phyloP scores from a whole-genome alignment of 92 coral and sea anemone species.

The Zoanthus gigantus region DNA sequence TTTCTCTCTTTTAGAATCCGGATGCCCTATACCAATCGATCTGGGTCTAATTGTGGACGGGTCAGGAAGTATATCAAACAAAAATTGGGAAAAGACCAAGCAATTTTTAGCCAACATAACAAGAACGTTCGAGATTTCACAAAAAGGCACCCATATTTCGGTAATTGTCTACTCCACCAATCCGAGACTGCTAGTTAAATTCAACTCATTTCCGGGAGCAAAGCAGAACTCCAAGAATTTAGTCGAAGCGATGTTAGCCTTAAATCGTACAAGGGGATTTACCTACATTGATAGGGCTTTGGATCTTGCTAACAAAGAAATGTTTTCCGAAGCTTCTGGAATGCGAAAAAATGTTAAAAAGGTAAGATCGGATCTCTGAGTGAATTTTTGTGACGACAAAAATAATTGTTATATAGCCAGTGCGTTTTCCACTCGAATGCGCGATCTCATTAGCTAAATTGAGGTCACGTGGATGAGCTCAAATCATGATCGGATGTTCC shows the following conservation, averaged over 20 bases:
- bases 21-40: slow-evolving; percentile 18
- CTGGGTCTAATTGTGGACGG: slow-evolving; percentile 9
- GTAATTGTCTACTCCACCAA: slow-evolving; percentile 6
- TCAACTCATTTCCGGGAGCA: slow-evolving; percentile 10
- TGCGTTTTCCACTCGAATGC: too few relatives aligned
- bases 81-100: background rate
- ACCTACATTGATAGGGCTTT: slow-evolving; percentile 49
- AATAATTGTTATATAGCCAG: too few relatives aligned
- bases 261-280: background rate
- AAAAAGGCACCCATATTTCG: slow-evolving; percentile 26
- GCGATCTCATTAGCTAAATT: too few relatives aligned
- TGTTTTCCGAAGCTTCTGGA: slow-evolving; percentile 20
- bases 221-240: background rate
- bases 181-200: background rate
- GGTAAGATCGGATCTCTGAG: background rate
- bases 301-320: slow-evolving; percentile 3
- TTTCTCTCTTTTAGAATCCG: background rate
- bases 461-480: too few relatives aligned
- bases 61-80: slow-evolving; percentile 10
- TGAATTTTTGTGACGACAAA: too few relatives aligned
- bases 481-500: too few relatives aligned
- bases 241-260: background rate
- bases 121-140: background rate
- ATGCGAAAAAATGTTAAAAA: slow-evolving; percentile 31
- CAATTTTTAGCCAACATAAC: background rate